Evolutionary conservation across 2,888 invertebrate genomes (phyloP), one percentile per base, ranked within the genome.

Genomic region (Napeogenes inachia): DNA sequence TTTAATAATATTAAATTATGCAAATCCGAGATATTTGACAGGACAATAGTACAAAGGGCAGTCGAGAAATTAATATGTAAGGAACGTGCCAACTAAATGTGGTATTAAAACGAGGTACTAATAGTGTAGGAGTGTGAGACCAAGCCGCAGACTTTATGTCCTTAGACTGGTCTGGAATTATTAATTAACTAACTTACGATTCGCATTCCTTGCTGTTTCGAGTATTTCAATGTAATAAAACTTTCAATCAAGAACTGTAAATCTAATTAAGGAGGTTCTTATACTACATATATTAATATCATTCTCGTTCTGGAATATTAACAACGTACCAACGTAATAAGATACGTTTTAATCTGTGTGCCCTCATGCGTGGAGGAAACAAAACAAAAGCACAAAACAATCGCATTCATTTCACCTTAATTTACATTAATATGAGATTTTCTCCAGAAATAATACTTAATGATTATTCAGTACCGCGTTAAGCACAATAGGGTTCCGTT

Each of bases 391-490:
- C 75, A 73, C 73, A 71, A 74, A 82, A 84, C 84, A 85, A 85
- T 78, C 73, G 77, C 74, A 75, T 80, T 82, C 78, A 80, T 81
- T 79, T 75, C 78, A 62, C 67, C 67, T 70, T 68, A 79, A 88
- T 88, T 87, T 87, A 82, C 86, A 89, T 89, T 82, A 86, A 82
- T 86, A 86, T 84, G 84, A 84, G 85, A 86, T 85, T 82, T 84
- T 79, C 78, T 73, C 75, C 78, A 83, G 81, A 84, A 84, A 84
- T 82, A 83, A 79, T 80, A 74, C 73, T 84, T 84, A 81, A 85
- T 82, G 78, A 82, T 86, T 82, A 84, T 82, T 83, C 76, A 78
- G 76, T 80, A 81, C 78, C 77, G 75, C 71, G 77, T 81, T 77
- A 70, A 69, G 75, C 76, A 82, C 86, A 87, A 85, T 83, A 81